A percentile compares a stretch with the other conserved stretches of the same genome.
Evolutionary conservation across 2,113 vertebrate species (phyloP).

Genomic region (Podiceps cristatus): DNA sequence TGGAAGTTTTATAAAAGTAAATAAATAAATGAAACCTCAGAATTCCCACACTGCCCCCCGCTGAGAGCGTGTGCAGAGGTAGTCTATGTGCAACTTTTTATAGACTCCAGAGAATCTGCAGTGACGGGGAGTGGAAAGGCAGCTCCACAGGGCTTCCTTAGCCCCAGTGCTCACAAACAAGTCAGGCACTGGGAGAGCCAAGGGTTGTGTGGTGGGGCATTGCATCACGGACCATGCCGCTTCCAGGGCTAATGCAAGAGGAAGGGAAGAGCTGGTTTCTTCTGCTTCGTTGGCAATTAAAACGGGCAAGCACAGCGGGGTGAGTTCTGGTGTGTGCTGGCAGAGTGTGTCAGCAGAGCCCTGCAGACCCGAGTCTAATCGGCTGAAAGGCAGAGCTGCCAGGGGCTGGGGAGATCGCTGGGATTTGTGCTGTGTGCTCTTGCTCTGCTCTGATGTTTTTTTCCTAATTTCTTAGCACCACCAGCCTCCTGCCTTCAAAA

Average conservation of each 20-base stretch:
- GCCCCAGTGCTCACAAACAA: neutral
- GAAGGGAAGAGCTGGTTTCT: neutral
- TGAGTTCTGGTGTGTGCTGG: neutral
- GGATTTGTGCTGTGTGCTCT: neutral
- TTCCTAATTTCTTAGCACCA: neutral
- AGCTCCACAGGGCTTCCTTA: neutral
- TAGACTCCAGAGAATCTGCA: neutral
- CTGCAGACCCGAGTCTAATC: neutral
- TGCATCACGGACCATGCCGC: rapidly evolving
- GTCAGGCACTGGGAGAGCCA: rapidly evolving
- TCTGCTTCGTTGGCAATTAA: neutral
- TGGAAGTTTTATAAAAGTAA: neutral
- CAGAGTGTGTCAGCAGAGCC: neutral
- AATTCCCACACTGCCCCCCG: neutral
- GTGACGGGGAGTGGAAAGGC: neutral
- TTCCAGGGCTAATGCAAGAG: neutral
- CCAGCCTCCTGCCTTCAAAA: neutral
- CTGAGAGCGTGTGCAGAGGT: neutral
- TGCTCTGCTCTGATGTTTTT: neutral
- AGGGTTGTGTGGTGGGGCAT: rapidly evolving
- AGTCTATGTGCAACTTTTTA: rapidly evolving
- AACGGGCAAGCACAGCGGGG: neutral
- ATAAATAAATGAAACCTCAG: neutral
- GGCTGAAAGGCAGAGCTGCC: neutral
- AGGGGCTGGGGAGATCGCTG: neutral